These are phyloP conservation scores for Parnassius apollo DNA, from an alignment of 2,888 invertebrate genomes.

Conservation along the genomic window DNA sequence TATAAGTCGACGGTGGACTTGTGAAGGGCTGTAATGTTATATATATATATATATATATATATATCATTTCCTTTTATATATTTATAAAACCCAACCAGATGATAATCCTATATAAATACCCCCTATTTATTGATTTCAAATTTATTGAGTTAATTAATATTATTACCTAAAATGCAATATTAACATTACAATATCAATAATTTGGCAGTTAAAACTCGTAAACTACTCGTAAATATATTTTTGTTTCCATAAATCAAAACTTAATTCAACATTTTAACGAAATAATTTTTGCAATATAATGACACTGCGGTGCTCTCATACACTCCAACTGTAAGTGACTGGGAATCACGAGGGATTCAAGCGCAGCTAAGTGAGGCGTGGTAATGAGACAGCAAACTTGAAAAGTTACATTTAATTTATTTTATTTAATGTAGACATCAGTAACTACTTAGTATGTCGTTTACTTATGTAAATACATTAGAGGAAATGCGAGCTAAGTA, in stretches of 20 bases:
- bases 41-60: no score
- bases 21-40: no score
- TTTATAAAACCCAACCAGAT: no score
- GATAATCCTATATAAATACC: no score
- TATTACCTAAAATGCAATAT: neutral
- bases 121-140: no score
- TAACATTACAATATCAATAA: neutral
- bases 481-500: constrained; percentile 9
- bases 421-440: constrained; percentile 34
- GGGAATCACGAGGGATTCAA: constrained; percentile 30
- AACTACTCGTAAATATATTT: neutral
- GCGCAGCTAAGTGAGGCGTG: constrained; percentile 26
- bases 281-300: constrained; percentile 9
- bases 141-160: no score
- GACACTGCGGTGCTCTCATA: constrained; percentile 17
- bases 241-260: constrained; percentile 16
- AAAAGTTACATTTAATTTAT: constrained; percentile 34
- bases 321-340: constrained; percentile 22
- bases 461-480: constrained; percentile 29
- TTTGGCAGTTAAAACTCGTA: neutral
- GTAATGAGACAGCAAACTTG: constrained; percentile 33
- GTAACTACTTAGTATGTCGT: constrained; percentile 26
- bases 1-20: no score
- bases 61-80: no score
- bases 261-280: constrained; percentile 13